Evolutionary conservation across 2,797 vertebrate genomes (phyloP).

Genomic region (Erethizon dorsatum): DNA sequence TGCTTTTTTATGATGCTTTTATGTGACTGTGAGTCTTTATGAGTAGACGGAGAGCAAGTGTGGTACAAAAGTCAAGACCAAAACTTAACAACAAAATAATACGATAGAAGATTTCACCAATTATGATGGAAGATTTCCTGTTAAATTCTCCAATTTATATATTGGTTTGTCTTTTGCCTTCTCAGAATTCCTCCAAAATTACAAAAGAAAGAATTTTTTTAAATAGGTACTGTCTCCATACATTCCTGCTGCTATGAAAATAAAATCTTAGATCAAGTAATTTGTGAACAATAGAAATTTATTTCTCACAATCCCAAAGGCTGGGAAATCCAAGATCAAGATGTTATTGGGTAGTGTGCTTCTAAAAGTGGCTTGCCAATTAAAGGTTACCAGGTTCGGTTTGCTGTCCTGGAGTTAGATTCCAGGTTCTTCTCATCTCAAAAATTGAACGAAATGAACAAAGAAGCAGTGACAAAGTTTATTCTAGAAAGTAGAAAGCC

Average conservation of each 20-base stretch:
- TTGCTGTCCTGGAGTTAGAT: neutral
- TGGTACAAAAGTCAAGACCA: neutral
- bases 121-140: neutral
- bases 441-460: neutral
- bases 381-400: neutral
- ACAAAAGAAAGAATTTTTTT: neutral
- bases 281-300: neutral
- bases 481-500: neutral
- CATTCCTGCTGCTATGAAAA: neutral
- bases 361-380: neutral
- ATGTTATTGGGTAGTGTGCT: neutral
- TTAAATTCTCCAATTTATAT: neutral
- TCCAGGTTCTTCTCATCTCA: neutral
- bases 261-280: neutral
- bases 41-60: neutral
- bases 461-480: neutral
- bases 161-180: neutral
- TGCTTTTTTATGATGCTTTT: neutral
- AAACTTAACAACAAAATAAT: neutral
- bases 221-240: neutral
- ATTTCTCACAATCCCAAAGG: neutral
- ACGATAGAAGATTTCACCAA: neutral
- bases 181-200: conserved; percentile 25
- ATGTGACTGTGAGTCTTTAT: neutral
- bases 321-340: neutral